phyloP scores from a whole-genome alignment of 2,113 vertebrate species.

The Lichenostomus cassidix region DNA sequence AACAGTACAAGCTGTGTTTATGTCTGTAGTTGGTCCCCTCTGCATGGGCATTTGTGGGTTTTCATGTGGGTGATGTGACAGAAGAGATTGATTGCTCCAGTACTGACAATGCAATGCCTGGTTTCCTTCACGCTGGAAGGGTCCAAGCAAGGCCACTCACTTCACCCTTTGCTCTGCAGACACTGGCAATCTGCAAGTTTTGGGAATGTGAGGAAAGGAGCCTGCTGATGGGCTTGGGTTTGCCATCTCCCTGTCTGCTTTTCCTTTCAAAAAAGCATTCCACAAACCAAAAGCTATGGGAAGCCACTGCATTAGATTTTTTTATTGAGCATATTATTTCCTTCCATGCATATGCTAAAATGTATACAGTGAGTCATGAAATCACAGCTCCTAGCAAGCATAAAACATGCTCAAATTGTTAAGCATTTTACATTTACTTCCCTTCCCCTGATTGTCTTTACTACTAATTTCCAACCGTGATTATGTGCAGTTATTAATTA shows the following conservation, averaged over 20 bases:
- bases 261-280: not conserved
- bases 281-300: not conserved
- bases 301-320: not conserved
- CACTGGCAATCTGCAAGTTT: not conserved
- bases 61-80: not conserved
- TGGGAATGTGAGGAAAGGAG: not conserved
- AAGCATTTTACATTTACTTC: not conserved
- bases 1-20: not conserved
- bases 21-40: not conserved
- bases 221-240: not conserved
- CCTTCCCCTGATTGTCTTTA: not conserved
- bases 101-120: fast-evolving
- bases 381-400: not conserved
- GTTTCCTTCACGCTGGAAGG: fast-evolving
- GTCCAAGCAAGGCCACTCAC: not conserved
- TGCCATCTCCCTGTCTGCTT: not conserved
- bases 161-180: not conserved
- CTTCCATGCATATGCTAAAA: not conserved
- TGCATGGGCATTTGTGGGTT: not conserved
- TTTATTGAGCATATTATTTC: not conserved
- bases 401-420: not conserved
- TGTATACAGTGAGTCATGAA: not conserved
- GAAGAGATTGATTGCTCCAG: not conserved
- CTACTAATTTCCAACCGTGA: constrained; percentile 7
- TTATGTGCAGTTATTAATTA: constrained; percentile 25